Percentiles rank a stretch among this genome's conserved stretches.
These are phyloP conservation scores for Cliona cf. orientalis DNA, from an alignment of 37 sponge, comb jelly and placozoan species.

Conservation along the genomic window DNA sequence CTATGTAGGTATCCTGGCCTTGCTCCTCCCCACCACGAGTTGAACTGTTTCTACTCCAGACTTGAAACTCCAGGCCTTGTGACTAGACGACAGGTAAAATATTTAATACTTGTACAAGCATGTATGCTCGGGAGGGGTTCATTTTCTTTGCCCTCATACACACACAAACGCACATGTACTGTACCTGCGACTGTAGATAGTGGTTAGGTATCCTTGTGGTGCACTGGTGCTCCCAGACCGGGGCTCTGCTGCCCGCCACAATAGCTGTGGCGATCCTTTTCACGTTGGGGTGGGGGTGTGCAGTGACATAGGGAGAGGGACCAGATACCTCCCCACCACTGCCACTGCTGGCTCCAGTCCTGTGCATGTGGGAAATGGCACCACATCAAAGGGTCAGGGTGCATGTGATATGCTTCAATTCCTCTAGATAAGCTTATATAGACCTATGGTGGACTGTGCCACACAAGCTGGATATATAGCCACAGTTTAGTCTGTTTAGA, in stretches of 20 bases:
- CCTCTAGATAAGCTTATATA: too few species aligned
- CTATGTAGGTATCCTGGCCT: conserved; percentile 43
- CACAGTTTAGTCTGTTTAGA: too few species aligned
- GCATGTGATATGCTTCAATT: too few species aligned
- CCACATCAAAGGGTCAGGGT: too few species aligned
- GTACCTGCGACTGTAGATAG: conserved; percentile 54
- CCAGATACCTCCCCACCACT: too few species aligned
- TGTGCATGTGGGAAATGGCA: too few species aligned
- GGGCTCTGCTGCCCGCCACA: background rate
- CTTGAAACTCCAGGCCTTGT: conserved; percentile 75
- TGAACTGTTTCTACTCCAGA: conserved; percentile 49
- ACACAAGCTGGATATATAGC: too few species aligned
- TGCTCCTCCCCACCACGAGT: background rate
- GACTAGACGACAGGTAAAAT: conserved; percentile 21
- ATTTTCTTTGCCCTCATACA: background rate
- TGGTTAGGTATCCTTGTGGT: conserved; percentile 52
- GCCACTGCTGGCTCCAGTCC: too few species aligned
- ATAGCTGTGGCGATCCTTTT: conserved; percentile 47
- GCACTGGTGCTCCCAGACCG: conserved; percentile 68
- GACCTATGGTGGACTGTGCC: too few species aligned
- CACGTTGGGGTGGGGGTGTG: conserved; percentile 69
- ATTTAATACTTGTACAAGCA: background rate
- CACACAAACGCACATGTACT: background rate
- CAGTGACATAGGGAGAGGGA: conserved; percentile 54
- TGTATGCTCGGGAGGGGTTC: background rate